These are phyloP conservation scores for Pinctada fucata DNA, from an alignment of 2,888 invertebrate genomes.

Conservation along the genomic window DNA sequence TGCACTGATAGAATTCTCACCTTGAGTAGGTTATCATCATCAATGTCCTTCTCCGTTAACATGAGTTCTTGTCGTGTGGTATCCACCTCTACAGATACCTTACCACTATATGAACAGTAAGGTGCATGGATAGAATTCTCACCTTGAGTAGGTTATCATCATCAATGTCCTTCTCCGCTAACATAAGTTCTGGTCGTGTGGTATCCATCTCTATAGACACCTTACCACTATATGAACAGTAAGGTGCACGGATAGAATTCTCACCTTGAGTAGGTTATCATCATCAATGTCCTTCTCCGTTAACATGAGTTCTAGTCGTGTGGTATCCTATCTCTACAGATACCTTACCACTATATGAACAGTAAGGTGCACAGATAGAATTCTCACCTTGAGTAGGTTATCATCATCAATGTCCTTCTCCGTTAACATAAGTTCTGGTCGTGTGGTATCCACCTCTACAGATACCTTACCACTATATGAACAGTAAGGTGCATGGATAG, in stretches of 20 bases:
- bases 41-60: conserved; percentile 35
- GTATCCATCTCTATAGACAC: conserved; percentile 61
- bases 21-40: conserved; percentile 43
- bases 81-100: conserved; percentile 57
- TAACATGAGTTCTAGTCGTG: conserved; percentile 51
- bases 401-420: conserved; percentile 36
- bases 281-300: conserved; percentile 36
- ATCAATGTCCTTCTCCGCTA: conserved; percentile 34
- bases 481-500: too few relatives aligned
- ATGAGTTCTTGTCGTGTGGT: conserved; percentile 57
- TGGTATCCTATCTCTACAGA: conserved; percentile 64
- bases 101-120: conserved; percentile 41
- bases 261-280: conserved; percentile 46
- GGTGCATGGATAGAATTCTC: too few relatives aligned
- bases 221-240: conserved; percentile 42
- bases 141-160: conserved; percentile 48
- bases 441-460: conserved; percentile 65
- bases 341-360: conserved; percentile 42
- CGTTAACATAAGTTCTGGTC: conserved; percentile 48
- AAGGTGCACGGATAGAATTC: too few relatives aligned
- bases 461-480: conserved; percentile 43
- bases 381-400: conserved; percentile 27
- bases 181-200: conserved; percentile 53
- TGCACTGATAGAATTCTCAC: conserved; percentile 19
- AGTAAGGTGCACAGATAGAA: too few relatives aligned